Percentiles rank a stretch among this genome's conserved stretches.
phyloP scores from a whole-genome alignment of 2,888 invertebrate species.

The Sericinus montela region DNA sequence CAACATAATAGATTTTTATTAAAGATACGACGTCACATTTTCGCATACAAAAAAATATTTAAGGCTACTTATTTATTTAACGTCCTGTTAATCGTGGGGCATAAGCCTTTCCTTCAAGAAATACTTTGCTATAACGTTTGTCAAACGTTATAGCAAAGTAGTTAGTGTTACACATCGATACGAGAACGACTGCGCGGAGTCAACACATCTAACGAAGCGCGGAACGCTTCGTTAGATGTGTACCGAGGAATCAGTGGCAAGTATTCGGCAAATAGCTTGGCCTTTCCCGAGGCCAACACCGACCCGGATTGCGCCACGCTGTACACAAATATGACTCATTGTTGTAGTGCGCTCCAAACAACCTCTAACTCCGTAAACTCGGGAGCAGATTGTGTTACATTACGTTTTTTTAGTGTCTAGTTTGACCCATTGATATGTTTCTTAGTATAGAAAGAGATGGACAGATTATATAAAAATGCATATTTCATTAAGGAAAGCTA shows the following conservation, averaged over 20 bases:
- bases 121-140: no score
- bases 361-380: slow-evolving; percentile 19
- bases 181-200: background rate
- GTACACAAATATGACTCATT: slow-evolving; percentile 38
- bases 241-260: slow-evolving; percentile 14
- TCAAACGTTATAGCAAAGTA: no score
- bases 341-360: slow-evolving; percentile 40
- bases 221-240: slow-evolving; percentile 5
- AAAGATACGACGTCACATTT: no score
- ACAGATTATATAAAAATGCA: background rate
- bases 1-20: no score
- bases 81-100: no score
- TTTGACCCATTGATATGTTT: background rate
- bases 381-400: slow-evolving; percentile 31
- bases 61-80: no score
- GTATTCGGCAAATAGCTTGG: slow-evolving; percentile 38
- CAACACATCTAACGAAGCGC: no score
- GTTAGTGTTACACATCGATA: background rate
- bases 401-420: no score
- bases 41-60: no score
- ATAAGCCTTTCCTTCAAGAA: no score
- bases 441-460: background rate
- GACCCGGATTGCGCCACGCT: slow-evolving; percentile 57
- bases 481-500: no score
- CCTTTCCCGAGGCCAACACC: slow-evolving; percentile 61